Evolutionary conservation across 1,140 invertebrate species (phyloP).

Genomic region (Meteorus sp.): DNA sequence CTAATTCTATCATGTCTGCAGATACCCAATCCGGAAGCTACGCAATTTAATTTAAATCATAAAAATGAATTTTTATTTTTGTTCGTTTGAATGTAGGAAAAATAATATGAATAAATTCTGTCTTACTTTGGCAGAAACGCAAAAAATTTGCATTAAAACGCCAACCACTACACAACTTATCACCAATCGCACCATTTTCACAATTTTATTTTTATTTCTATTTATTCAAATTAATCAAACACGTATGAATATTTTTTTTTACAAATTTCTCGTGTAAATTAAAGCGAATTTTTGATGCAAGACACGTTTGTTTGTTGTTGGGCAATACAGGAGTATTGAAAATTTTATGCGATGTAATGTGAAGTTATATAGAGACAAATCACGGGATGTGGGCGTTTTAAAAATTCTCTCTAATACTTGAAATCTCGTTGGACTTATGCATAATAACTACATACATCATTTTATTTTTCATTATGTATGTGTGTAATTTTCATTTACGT

Average conservation of each 20-base stretch:
- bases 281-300: too few species aligned
- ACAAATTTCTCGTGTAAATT: too few species aligned
- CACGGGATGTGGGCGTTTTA: conserved; percentile 48
- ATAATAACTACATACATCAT: background rate
- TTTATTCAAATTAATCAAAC: too few species aligned
- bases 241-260: background rate
- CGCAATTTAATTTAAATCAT: conserved; percentile 23
- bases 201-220: background rate
- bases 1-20: conserved; percentile 48
- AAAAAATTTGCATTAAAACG: conserved; percentile 1
- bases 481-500: too few species aligned
- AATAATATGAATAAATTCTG: background rate
- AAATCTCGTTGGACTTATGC: background rate
- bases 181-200: background rate
- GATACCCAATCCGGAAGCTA: conserved; percentile 46
- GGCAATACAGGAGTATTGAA: background rate
- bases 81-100: background rate
- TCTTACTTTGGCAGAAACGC: conserved; percentile 14
- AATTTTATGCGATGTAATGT: background rate
- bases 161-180: background rate
- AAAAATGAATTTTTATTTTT: background rate
- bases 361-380: conserved; percentile 38
- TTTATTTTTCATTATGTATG: too few species aligned
- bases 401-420: conserved; percentile 8
- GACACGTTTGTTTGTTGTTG: background rate